phyloP scores from a whole-genome alignment of 2,113 vertebrate genomes.

The Calidris pugnax region DNA sequence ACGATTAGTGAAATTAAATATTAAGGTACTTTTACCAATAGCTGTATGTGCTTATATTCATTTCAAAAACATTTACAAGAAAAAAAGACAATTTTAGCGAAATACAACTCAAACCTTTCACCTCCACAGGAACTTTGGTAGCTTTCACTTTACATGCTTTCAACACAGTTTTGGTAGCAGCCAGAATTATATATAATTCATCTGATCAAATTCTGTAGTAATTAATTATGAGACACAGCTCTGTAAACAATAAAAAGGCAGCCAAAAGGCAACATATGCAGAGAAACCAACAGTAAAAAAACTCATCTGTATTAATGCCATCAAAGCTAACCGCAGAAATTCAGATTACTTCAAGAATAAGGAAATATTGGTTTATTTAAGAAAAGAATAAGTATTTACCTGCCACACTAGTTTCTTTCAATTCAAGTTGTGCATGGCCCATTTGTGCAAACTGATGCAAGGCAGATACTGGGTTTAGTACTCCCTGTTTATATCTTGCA shows the following conservation, averaged over 20 bases:
- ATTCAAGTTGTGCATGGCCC: slow-evolving; percentile 77
- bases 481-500: slow-evolving; percentile 76
- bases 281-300: not conserved
- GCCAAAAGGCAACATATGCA: accelerated
- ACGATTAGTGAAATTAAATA: not conserved
- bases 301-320: not conserved
- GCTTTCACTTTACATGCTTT: accelerated
- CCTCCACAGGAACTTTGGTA: accelerated
- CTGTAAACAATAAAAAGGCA: not conserved
- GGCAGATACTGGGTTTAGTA: slow-evolving; percentile 81
- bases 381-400: slow-evolving; percentile 65
- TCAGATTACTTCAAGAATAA: not conserved
- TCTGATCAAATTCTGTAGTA: not conserved
- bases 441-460: slow-evolving; percentile 83
- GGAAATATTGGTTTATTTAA: not conserved
- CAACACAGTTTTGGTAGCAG: not conserved
- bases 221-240: not conserved
- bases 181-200: not conserved
- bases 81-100: not conserved
- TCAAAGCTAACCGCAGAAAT: not conserved
- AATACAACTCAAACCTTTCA: not conserved
- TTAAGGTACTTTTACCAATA: not conserved
- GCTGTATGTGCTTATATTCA: not conserved
- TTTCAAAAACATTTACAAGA: not conserved
- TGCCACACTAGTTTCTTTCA: slow-evolving; percentile 87